Evolutionary conservation across 2,797 vertebrate species (phyloP).

Genomic region (Parotocinclus haroldoi): DNA sequence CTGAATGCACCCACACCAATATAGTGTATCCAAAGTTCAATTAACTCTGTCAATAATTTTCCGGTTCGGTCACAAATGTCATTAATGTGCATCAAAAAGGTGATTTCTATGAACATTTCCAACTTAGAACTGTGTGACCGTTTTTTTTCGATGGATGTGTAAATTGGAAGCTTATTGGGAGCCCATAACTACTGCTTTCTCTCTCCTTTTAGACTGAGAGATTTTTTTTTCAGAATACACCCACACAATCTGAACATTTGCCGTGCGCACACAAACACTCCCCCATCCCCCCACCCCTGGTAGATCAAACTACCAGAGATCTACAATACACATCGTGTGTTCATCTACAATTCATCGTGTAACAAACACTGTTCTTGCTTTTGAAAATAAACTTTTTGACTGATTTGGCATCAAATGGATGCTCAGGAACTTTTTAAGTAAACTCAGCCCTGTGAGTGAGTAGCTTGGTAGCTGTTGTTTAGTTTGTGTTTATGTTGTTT

Average conservation of each 20-base stretch:
- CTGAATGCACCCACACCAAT: background rate
- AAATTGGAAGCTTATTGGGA: constrained; percentile 11
- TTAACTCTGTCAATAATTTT: no score
- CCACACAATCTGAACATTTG: constrained; percentile 58
- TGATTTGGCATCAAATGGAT: constrained; percentile 9
- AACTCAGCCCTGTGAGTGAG: constrained; percentile 1
- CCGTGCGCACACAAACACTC: constrained; percentile 28
- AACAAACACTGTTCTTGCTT: background rate
- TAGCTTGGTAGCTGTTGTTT: constrained; percentile 15
- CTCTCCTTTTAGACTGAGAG: constrained; percentile 6
- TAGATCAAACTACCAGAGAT: constrained; percentile 12
- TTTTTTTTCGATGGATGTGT: constrained; percentile 9
- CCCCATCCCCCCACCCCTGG: no score
- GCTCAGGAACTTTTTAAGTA: constrained; percentile 2
- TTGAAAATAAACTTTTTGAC: constrained; percentile 7
- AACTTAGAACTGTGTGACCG: background rate
- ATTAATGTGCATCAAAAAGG: background rate
- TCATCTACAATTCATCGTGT: background rate
- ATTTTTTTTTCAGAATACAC: constrained; percentile 63
- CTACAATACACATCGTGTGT: background rate
- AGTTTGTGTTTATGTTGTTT: constrained; percentile 43
- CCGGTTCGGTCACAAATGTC: background rate
- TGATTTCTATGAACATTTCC: background rate
- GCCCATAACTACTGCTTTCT: constrained; percentile 7
- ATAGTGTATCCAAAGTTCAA: no score